phyloP scores from a whole-genome alignment of 2,797 vertebrate species.

The Rhinogobio ventralis region DNA sequence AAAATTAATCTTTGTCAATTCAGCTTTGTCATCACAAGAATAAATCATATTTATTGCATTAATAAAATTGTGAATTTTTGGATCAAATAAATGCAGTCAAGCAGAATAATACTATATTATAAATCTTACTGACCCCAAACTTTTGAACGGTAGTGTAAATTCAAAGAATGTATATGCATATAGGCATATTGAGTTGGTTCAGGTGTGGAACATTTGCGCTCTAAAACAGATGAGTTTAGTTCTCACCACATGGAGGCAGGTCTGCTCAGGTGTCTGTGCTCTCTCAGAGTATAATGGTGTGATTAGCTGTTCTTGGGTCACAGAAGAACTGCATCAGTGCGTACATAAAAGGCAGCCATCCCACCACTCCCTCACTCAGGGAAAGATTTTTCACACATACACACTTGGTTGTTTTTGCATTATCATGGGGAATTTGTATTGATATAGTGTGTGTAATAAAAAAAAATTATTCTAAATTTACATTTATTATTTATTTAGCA shows the following conservation, averaged over 20 bases:
- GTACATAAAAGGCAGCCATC: not conserved
- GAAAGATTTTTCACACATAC: not conserved
- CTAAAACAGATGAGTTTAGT: slow-evolving; percentile 37
- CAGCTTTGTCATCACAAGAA: not conserved
- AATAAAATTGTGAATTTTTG: not conserved
- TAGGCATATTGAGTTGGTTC: not conserved
- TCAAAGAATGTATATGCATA: not conserved
- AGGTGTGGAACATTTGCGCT: slow-evolving; percentile 39
- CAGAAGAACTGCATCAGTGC: not conserved
- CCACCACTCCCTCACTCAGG: not conserved
- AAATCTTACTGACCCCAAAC: not conserved
- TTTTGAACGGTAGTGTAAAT: not conserved
- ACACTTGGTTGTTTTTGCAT: not conserved
- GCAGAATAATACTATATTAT: not conserved
- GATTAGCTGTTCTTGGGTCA: slow-evolving; percentile 38
- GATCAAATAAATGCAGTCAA: not conserved
- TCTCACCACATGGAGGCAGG: slow-evolving; percentile 36
- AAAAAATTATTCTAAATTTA: too few species aligned
- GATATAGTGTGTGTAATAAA: too few species aligned
- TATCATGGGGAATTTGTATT: not conserved
- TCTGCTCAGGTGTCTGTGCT: slow-evolving; percentile 28
- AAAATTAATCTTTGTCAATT: not conserved
- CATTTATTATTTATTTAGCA: too few species aligned
- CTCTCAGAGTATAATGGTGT: slow-evolving; percentile 17
- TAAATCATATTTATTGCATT: not conserved